Conservation (phyloP, 2,888 invertebrate genomes). For the Nemotelus nigrinus region DNA sequence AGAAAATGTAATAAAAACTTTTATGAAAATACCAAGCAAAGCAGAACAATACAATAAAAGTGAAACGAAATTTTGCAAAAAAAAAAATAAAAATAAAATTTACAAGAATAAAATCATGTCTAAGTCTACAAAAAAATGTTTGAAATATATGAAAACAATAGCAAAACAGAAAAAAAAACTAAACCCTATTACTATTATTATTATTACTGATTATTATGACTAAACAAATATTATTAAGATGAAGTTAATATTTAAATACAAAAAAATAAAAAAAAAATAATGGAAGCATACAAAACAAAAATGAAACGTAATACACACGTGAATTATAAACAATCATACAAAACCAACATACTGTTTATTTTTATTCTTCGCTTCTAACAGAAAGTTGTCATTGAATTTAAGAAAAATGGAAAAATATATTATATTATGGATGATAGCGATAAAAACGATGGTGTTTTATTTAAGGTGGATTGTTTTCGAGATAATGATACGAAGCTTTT, state of each 20-base stretch:
- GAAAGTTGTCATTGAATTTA: constrained; percentile 39
- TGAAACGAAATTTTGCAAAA: neutral
- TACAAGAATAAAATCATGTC: constrained; percentile 3
- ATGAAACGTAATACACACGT: constrained; percentile 29
- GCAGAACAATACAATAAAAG: neutral
- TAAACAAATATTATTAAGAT: constrained; percentile 24
- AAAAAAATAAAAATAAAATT: constrained; percentile 2
- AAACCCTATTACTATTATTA: neutral
- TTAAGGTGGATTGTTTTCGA: neutral
- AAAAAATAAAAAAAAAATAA: neutral
- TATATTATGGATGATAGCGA: constrained; percentile 41
- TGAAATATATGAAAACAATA: constrained; percentile 5
- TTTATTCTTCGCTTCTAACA: constrained; percentile 36
- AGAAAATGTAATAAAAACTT: neutral
- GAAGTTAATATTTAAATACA: constrained; percentile 32
- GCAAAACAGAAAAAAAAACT: no score
- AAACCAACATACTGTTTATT: constrained; percentile 28
- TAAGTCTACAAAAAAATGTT: constrained; percentile 14
- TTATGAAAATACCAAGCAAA: no score
- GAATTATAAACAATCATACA: constrained; percentile 27
- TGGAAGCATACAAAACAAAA: neutral
- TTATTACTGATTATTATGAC: constrained; percentile 25
- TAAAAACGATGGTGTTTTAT: constrained; percentile 13
- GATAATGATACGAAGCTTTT: no score
- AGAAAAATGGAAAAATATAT: constrained; percentile 38